Base-by-base conservation (phyloP, 2,888 invertebrate species). In the Phragmatobia fuliginosa region DNA sequence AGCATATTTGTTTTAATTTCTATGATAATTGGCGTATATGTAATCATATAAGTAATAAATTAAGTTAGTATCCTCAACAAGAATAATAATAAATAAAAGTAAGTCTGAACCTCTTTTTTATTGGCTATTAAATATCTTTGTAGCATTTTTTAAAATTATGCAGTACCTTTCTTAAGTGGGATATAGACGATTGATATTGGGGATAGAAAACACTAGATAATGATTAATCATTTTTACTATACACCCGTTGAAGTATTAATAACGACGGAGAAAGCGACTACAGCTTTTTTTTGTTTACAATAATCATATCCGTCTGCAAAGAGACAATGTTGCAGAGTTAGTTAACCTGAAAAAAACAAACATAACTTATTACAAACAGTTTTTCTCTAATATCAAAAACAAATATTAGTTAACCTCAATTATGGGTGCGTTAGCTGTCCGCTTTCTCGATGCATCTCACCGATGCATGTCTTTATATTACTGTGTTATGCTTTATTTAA, bases 401-500 rank as follows among this genome's bases (percentile, higher is more conserved):
- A 82, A 83, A 84, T 66, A 78, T 73, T 62, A 62, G 67, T 62
- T 58, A 62, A 65, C 63, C 71, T 68, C 62, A 71, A 77, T 74
- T 75, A 75, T 64, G 67, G 59, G 71, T 71, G 66, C 49, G 71
- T 66, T 63, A 62, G 75, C 67, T 60, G 74, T 72, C 81, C 83
- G 90, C 94, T 94, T 94, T 94, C 94, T 88, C 90, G 84, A 82
- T 94, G 93, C 94, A 95, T 91, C 90, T 86, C 88, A 85, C 86
- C 85, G 90, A 86, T 93, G 93, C 93, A 94, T 92, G 85, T 91
- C 87, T 90, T 92, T 91, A 92, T 86, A 84, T 81, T 87, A 88
- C 89, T 82, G 86, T 87, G 91, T 93, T 94, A 93, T 93, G 91
- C 90, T 93, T 94, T 94, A 94, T 93, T 94, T 92, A 93, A 94